phyloP scores from a whole-genome alignment of 2,113 vertebrate genomes.

The Chaetorhynchus papuensis region DNA sequence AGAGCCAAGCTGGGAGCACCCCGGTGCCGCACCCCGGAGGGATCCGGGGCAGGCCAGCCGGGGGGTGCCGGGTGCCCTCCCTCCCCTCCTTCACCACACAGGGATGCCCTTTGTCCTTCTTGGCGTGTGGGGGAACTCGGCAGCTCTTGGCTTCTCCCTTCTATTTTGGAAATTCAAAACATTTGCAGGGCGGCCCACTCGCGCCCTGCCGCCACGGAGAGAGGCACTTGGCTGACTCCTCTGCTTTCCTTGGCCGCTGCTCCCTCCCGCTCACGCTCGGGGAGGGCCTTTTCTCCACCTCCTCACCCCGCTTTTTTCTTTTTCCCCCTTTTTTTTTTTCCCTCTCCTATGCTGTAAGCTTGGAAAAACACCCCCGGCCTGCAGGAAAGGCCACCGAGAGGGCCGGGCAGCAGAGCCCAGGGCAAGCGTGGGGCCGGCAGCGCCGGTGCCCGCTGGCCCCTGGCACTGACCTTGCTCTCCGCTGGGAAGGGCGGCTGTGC shows the following conservation, averaged over 20 bases:
- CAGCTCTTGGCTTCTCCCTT: conserved; percentile 56
- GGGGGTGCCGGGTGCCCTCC: neutral
- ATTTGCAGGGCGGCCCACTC: conserved; percentile 56
- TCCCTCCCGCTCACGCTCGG: neutral
- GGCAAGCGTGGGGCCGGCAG: rapidly evolving
- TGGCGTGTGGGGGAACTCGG: conserved; percentile 30
- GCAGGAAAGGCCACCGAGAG: neutral
- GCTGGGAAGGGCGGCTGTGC: neutral
- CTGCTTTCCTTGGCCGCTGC: conserved; percentile 56
- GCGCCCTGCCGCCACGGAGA: conserved; percentile 42
- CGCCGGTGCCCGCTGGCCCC: neutral
- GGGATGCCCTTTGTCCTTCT: conserved; percentile 60
- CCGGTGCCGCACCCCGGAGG: rapidly evolving
- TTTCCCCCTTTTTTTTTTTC: rapidly evolving
- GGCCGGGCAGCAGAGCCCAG: neutral
- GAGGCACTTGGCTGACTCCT: conserved; percentile 55
- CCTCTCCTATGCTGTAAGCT: neutral
- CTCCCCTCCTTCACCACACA: neutral
- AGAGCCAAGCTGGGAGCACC: rapidly evolving
- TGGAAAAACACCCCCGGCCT: neutral
- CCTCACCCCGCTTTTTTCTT: neutral
- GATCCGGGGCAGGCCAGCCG: neutral
- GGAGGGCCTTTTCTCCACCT: neutral
- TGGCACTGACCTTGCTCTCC: neutral
- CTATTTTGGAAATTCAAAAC: conserved; percentile 61